These are phyloP conservation scores for Julus scandinavius DNA, from an alignment of 2,888 invertebrate species.

Conservation along the genomic window DNA sequence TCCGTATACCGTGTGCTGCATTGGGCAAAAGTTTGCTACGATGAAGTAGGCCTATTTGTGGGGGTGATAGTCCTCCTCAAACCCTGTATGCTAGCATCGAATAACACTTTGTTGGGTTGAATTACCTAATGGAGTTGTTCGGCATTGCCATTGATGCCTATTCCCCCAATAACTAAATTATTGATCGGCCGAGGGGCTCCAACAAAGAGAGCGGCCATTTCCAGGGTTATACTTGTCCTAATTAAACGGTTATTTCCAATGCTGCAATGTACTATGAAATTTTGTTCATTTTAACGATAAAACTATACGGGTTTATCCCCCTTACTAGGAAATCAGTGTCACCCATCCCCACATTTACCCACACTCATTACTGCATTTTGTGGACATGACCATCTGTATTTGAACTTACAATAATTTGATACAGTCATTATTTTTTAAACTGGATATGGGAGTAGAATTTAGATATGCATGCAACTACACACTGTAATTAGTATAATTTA, in stretches of 20 bases:
- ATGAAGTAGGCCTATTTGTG: not conserved
- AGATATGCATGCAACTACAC: no score
- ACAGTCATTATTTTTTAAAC: no score
- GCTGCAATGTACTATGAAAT: not conserved
- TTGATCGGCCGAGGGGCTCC: not conserved
- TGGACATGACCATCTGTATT: no score
- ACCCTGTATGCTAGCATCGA: not conserved
- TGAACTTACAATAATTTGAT: no score
- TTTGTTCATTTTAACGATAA: not conserved
- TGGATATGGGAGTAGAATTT: no score
- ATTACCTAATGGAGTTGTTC: constrained; percentile 34
- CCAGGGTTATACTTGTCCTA: not conserved
- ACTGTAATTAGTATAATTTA: no score
- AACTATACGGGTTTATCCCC: no score
- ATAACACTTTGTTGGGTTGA: constrained; percentile 30
- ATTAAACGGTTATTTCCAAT: not conserved
- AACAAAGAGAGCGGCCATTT: not conserved
- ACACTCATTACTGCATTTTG: no score
- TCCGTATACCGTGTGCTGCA: not conserved
- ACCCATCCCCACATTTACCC: no score
- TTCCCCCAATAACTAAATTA: not conserved
- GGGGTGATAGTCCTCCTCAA: not conserved
- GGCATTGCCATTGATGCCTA: constrained; percentile 16
- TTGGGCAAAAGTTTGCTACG: not conserved
- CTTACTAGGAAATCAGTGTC: no score